These are phyloP conservation scores for Mayetiola destructor DNA, from an alignment of 2,888 invertebrate species.

Conservation along the genomic window DNA sequence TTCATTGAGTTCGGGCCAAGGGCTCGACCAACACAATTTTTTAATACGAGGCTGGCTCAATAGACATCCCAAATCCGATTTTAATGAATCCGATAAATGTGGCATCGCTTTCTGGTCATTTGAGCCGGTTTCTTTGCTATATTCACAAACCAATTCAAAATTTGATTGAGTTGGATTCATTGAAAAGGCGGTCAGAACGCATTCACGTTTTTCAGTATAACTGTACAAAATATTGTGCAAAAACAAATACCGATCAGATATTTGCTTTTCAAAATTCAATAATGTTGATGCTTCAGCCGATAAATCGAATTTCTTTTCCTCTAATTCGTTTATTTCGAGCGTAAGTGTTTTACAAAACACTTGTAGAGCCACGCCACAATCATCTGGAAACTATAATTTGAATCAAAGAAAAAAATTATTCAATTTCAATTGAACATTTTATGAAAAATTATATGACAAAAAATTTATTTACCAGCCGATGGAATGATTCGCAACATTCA, in stretches of 20 bases:
- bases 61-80: conserved; percentile 45
- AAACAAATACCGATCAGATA: conserved; percentile 39
- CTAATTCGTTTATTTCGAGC: conserved; percentile 1
- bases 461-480: background rate
- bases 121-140: background rate
- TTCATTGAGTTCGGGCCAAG: conserved; percentile 41
- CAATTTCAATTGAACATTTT: background rate
- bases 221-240: conserved; percentile 41
- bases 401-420: background rate
- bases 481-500: background rate
- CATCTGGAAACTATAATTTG: background rate
- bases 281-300: conserved; percentile 35
- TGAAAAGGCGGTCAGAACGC: conserved; percentile 48
- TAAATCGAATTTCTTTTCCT: conserved; percentile 28
- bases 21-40: conserved; percentile 43
- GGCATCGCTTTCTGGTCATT: background rate
- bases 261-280: conserved; percentile 36
- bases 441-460: background rate
- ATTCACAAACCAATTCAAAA: conserved; percentile 37
- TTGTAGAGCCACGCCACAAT: background rate
- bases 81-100: conserved; percentile 37
- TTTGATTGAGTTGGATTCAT: conserved; percentile 42
- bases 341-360: background rate
- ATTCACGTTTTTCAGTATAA: conserved; percentile 44
- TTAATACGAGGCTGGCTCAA: conserved; percentile 45